Percentiles rank a stretch among this genome's conserved stretches.
Evolutionary conservation across 2,797 vertebrate genomes (phyloP).

Genomic region (Neostethus bicornis): DNA sequence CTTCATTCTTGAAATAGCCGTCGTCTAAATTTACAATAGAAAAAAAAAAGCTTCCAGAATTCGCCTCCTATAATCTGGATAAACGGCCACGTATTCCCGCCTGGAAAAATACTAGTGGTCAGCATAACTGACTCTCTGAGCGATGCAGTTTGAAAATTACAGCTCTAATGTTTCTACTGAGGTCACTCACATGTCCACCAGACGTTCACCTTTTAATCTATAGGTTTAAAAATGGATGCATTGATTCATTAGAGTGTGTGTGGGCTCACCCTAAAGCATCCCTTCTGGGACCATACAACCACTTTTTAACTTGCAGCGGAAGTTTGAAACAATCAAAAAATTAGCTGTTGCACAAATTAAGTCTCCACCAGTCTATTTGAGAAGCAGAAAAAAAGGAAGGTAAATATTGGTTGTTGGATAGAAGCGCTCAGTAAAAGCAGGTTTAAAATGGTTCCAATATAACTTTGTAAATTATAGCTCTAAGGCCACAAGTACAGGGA

Average conservation of each 20-base stretch:
- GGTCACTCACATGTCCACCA: constrained; percentile 53
- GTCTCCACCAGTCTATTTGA: neutral
- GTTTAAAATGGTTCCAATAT: constrained; percentile 67
- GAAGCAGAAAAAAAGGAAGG: neutral
- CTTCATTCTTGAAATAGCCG: constrained; percentile 11
- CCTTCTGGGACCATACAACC: constrained; percentile 21
- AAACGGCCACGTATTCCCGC: constrained; percentile 49
- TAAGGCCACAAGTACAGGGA: constrained; percentile 73
- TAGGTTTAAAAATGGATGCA: constrained; percentile 50
- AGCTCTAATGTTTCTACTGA: constrained; percentile 80
- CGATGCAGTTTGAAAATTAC: constrained; percentile 82
- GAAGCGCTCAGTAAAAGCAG: constrained; percentile 25
- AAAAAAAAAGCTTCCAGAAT: constrained; percentile 29
- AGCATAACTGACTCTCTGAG: constrained; percentile 63
- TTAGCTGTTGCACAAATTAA: neutral
- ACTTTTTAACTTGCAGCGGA: neutral
- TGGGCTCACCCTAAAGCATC: constrained; percentile 23
- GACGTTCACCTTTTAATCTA: constrained; percentile 72
- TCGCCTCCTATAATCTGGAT: constrained; percentile 64
- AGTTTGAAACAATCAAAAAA: constrained; percentile 11
- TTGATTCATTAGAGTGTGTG: constrained; percentile 29
- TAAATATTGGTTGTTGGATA: constrained; percentile 2
- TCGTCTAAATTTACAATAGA: constrained; percentile 34
- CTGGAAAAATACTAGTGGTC: constrained; percentile 77
- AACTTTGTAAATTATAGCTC: constrained; percentile 78